Evolutionary conservation across 2,888 invertebrate species (phyloP).

Genomic region (Crocallis elinguaria): DNA sequence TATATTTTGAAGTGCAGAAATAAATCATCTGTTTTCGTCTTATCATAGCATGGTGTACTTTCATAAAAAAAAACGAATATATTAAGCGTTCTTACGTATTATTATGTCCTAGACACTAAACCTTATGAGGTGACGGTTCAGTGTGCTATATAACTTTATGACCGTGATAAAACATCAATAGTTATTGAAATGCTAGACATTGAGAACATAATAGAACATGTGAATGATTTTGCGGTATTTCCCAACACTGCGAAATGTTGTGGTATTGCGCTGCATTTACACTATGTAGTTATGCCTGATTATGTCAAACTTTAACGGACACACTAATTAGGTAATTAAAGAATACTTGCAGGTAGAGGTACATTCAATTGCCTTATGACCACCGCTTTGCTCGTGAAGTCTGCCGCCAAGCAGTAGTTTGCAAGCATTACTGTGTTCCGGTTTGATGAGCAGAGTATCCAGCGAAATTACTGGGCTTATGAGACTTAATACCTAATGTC

Average conservation of each 20-base stretch:
- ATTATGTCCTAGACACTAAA: background rate
- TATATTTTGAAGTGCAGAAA: too few relatives aligned
- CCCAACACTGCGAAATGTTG: constrained; percentile 3
- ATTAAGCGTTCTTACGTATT: too few relatives aligned
- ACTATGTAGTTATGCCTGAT: constrained; percentile 40
- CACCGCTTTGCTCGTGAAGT: too few relatives aligned
- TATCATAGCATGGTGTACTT: too few relatives aligned
- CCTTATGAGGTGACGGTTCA: background rate
- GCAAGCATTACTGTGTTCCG: too few relatives aligned
- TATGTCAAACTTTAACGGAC: constrained; percentile 49
- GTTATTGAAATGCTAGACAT: constrained; percentile 29
- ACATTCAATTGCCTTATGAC: background rate
- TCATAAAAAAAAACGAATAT: background rate
- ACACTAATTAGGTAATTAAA: constrained; percentile 53
- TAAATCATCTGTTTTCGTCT: too few relatives aligned
- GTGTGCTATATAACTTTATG: constrained; percentile 16
- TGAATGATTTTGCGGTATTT: constrained; percentile 43
- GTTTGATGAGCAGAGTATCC: too few relatives aligned
- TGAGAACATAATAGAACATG: constrained; percentile 39
- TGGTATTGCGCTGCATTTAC: constrained; percentile 31
- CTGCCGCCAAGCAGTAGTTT: too few relatives aligned
- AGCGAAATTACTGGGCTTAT: too few relatives aligned
- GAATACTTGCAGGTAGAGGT: background rate
- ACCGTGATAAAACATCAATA: constrained; percentile 19
- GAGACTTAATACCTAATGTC: too few relatives aligned